A percentile compares a stretch with the other conserved stretches of the same genome.
These are phyloP conservation scores for Hypsopygia costalis DNA, from an alignment of 2,888 invertebrate genomes.

Conservation along the genomic window DNA sequence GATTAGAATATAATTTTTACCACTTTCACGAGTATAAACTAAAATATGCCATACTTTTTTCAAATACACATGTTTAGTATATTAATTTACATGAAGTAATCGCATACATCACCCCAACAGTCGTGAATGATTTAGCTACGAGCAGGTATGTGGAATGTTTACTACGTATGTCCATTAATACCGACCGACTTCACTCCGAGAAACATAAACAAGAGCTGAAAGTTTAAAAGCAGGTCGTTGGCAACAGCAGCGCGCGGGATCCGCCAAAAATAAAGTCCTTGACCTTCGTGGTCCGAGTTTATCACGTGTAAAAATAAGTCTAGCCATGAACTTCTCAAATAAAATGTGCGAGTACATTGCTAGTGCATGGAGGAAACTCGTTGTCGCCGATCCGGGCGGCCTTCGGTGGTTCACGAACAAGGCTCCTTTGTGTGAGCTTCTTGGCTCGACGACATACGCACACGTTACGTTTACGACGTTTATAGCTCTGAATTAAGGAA, in stretches of 20 bases:
- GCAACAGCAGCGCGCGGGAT: conserved; percentile 49
- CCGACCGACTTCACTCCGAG: conserved; percentile 30
- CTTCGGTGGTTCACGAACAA: conserved; percentile 76
- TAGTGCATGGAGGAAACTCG: conserved; percentile 57
- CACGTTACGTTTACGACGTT: conserved; percentile 18
- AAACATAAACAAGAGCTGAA: conserved; percentile 38
- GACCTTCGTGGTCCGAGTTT: conserved; percentile 64
- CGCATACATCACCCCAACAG: too few species aligned
- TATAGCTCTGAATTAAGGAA: conserved; percentile 31
- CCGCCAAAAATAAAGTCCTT: conserved; percentile 74
- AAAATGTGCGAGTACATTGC: conserved; percentile 52
- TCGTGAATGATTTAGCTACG: conserved; percentile 13
- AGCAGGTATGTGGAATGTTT: conserved; percentile 25
- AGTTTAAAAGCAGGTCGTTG: conserved; percentile 51
- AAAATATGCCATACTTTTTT: too few species aligned
- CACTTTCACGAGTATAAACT: too few species aligned
- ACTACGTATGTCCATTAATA: conserved; percentile 42
- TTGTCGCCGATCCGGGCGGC: conserved; percentile 54
- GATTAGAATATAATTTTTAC: too few species aligned
- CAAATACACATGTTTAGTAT: too few species aligned
- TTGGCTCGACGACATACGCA: conserved; percentile 12
- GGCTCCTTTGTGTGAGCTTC: conserved; percentile 57
- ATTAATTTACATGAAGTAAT: too few species aligned
- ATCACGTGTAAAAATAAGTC: conserved; percentile 66
- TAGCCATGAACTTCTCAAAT: conserved; percentile 62